Evolutionary conservation across 2,888 invertebrate genomes (phyloP), one percentile per base, ranked within the genome.

Genomic region (Ryuthela nishihirai): DNA sequence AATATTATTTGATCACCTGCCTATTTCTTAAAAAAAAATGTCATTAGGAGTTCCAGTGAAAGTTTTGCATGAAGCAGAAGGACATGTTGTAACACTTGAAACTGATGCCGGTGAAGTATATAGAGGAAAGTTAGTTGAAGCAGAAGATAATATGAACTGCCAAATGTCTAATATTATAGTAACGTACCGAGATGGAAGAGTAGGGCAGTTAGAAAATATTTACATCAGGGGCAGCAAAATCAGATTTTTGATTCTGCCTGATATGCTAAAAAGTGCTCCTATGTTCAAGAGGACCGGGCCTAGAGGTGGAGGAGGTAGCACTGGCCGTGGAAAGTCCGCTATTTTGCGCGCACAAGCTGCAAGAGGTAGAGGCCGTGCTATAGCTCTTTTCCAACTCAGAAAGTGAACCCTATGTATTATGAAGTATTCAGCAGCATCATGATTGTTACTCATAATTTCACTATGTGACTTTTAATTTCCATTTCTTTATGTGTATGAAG

Each of bases 91-190:
- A 68, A 98, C 99, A 65, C 89, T 94, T 71, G 99, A 99, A 82
- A 98, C 98, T 10, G 93, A 89, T 67, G 95, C 93, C 79, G 98
- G 99, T 67, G 98, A 99, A 83, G 93, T 98, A 38, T 99, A 97
- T 77, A 83, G 98, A 67, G 73, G 98, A 38, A 99, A 97, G 78
- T 78, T 99, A 38, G 88, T 99, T 39, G 99, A 99, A 80, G 99
- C 99, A 5, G 99, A 99, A 75, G 99, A 99, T 77, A 99, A 99
- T 74, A 99, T 99, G 99, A 99, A 99, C 80, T 97, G 95, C 77
- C 95, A 98, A 78, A 89, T 99, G 88, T 85, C 89, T 55, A 84
- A 84, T 71, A 88, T 95, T 36, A 90, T 89, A 15, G 92, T 93
- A 12, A 95, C 95, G 0, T 89, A 91, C 73, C 80, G 99, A 59